Base-by-base conservation (phyloP, 2,888 invertebrate species). In the Harpalus rufipes region DNA sequence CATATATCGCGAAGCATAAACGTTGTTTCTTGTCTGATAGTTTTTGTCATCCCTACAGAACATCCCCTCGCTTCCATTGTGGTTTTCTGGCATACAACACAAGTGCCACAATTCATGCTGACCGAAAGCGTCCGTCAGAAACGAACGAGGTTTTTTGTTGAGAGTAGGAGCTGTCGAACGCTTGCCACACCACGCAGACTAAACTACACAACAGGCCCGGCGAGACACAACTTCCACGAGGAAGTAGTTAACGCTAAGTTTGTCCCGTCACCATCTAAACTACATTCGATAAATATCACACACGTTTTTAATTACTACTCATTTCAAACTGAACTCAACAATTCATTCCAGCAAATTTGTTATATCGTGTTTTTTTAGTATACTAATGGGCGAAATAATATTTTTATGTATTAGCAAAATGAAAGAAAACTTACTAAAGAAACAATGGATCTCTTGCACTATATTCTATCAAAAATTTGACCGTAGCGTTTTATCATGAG, bases 1-100 rank as follows among this genome's bases (percentile, higher is more conserved):
- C 86, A 88, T 89, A 89, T 89, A 89, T 89, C 88, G 88, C 87
- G 86, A 87, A 88, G 87, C 87, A 89, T 88, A 87, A 88, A 88
- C 88, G 88, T 87, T 87, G 87, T 88, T 89, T 89, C 89, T 88
- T 89, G 89, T 87, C 86, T 87, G 87, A 86, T 87, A 87, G 88
- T 89, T 89, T 89, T 89, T 89, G 89, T 88, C 88, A 87, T 87
- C 86, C 82, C 86, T 87, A 86, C 86, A 87, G 88, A 86, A 86
- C 88, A 88, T 88, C 87, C 88, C 88, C 87, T 88, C 87, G 87
- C 88, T 87, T 88, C 88, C 87, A 88, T 88, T 88, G 88, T 88
- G 88, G 88, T 87, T 88, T 87, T 88, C 88, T 88, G 88, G 88
- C 87, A 86, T 87, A 87, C 87, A 88, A 88, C 87, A 89, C 88